Conservation (phyloP, 2,888 invertebrate genomes). For the Melipona bicolor region DNA sequence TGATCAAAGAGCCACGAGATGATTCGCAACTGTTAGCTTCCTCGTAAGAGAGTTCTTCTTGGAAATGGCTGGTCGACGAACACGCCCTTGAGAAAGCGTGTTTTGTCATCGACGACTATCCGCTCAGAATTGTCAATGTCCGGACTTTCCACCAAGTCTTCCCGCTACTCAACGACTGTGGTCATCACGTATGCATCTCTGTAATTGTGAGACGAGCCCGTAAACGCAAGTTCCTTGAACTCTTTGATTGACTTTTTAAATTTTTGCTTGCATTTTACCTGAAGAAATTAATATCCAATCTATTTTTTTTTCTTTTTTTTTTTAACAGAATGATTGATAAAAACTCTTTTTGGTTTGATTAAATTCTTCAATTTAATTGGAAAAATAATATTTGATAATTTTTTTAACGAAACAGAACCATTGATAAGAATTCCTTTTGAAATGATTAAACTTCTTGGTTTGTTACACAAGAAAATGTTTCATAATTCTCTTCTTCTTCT, state of each 20-base stretch:
- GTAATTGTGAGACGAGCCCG: background rate
- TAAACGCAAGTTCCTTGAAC: slow-evolving; percentile 37
- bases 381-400: background rate
- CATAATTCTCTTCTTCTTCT: too few species aligned
- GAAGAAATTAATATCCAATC: background rate
- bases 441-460: too few species aligned
- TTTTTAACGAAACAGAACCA: background rate
- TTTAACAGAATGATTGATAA: background rate
- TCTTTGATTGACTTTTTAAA: background rate
- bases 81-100: slow-evolving; percentile 53
- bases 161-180: slow-evolving; percentile 19
- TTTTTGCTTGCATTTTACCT: background rate
- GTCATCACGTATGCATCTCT: slow-evolving; percentile 31
- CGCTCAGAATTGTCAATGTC: slow-evolving; percentile 59
- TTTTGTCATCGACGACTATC: slow-evolving; percentile 58
- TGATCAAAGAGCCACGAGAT: slow-evolving; percentile 1
- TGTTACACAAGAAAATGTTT: too few species aligned
- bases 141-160: slow-evolving; percentile 58
- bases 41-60: slow-evolving; percentile 42
- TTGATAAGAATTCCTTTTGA: background rate
- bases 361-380: too few species aligned
- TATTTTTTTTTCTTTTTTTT: background rate
- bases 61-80: slow-evolving; percentile 34
- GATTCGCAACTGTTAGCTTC: slow-evolving; percentile 31
- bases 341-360: background rate